Percentiles rank a stretch among this genome's conserved stretches.
Conservation (phyloP, 1,140 invertebrate species). For the Pseudachorutes palmiensis region DNA sequence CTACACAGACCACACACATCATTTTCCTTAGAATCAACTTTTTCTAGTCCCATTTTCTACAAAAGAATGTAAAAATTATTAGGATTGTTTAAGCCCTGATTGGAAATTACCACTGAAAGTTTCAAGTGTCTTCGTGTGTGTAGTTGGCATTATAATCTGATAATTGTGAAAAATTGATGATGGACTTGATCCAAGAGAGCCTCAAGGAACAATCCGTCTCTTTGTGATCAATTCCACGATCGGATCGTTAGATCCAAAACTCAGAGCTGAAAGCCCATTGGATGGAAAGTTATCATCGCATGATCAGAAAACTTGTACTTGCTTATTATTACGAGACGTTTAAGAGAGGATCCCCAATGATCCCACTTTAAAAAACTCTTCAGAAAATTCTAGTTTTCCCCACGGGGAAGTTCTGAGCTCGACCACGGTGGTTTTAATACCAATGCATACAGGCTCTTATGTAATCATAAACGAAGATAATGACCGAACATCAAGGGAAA, state of each 20-base stretch:
- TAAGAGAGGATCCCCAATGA: background rate
- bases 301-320: background rate
- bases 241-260: background rate
- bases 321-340: background rate
- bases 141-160: background rate
- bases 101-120: background rate
- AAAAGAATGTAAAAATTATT: no score
- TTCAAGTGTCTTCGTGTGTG: background rate
- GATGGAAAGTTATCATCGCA: background rate
- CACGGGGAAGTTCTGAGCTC: background rate
- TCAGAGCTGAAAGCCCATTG: background rate
- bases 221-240: background rate
- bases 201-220: no score
- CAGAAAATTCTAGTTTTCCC: background rate
- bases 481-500: no score
- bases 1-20: no score
- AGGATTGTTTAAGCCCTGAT: no score
- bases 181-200: no score
- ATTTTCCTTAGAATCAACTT: no score
- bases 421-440: background rate
- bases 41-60: background rate
- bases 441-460: background rate
- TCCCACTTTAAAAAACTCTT: background rate
- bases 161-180: no score
- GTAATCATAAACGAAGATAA: background rate